Evolutionary conservation across 2,797 vertebrate species (phyloP).

Genomic region (Platyrinchus mystaceus): DNA sequence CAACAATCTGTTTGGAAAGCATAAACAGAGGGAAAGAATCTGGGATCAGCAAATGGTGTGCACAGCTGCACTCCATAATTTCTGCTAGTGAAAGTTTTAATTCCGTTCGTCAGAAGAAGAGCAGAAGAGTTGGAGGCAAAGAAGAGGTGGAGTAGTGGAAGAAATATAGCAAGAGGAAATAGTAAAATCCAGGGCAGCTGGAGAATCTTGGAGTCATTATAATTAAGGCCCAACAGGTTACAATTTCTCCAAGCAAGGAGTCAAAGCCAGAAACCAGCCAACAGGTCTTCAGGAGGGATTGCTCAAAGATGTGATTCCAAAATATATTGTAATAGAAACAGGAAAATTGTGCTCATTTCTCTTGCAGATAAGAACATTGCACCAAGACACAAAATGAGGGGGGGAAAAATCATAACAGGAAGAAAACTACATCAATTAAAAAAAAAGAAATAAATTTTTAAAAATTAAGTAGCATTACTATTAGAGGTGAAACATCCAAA

Average conservation of each 20-base stretch:
- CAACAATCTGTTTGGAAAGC: slow-evolving; percentile 61
- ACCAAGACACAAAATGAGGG: not conserved
- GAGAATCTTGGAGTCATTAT: slow-evolving; percentile 55
- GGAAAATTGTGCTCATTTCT: not conserved
- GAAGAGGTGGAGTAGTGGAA: slow-evolving; percentile 47
- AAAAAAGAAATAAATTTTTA: not conserved
- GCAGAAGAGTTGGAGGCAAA: slow-evolving; percentile 45
- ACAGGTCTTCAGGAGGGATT: not conserved
- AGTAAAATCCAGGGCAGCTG: slow-evolving; percentile 64
- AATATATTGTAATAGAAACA: not conserved
- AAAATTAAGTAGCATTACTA: not conserved
- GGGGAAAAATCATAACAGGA: fast-evolving
- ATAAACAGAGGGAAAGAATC: slow-evolving; percentile 51
- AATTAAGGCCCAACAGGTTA: slow-evolving; percentile 58
- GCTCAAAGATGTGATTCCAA: not conserved
- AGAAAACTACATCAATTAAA: not conserved
- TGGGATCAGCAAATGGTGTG: slow-evolving; percentile 57
- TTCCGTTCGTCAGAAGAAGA: slow-evolving; percentile 56
- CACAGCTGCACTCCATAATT: slow-evolving; percentile 67
- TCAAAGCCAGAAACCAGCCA: slow-evolving; percentile 11
- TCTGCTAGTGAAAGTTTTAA: slow-evolving; percentile 57
- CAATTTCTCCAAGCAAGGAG: slow-evolving; percentile 13
- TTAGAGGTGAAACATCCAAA: not conserved
- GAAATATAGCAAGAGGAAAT: slow-evolving; percentile 60
- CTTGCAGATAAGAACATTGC: not conserved